Conservation (phyloP, 1,140 invertebrate genomes). For the Dolichoris vasculosae region DNA sequence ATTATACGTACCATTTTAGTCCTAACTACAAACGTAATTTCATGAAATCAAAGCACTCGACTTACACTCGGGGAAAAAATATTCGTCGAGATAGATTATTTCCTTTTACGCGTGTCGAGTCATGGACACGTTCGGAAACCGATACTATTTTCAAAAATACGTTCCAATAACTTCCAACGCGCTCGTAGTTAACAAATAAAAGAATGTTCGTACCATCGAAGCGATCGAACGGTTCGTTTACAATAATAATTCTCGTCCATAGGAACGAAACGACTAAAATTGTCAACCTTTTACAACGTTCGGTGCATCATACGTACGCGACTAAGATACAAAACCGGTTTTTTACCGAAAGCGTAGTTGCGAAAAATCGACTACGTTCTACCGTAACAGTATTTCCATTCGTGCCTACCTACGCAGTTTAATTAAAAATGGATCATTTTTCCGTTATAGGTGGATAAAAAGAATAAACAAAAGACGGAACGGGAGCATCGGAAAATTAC, state of each 20-base stretch:
- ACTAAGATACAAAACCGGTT: slow-evolving; percentile 16
- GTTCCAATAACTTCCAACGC: too few species aligned
- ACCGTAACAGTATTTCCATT: not conserved
- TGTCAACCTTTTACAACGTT: not conserved
- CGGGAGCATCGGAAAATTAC: not conserved
- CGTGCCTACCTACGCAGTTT: too few species aligned
- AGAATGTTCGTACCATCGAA: too few species aligned
- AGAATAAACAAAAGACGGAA: not conserved
- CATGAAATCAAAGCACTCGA: not conserved
- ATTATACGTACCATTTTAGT: not conserved
- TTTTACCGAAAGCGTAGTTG: not conserved
- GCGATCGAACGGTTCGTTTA: too few species aligned
- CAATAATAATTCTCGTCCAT: too few species aligned
- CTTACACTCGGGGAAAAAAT: not conserved
- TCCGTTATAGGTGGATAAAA: too few species aligned
- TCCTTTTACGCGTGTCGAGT: not conserved
- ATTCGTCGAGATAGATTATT: not conserved
- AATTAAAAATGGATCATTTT: not conserved
- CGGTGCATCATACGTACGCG: not conserved
- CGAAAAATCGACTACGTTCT: not conserved
- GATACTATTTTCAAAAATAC: not conserved
- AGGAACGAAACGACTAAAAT: not conserved
- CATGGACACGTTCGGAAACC: not conserved
- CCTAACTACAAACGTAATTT: not conserved
- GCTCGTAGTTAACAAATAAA: too few species aligned